Evolutionary conservation across 2,888 invertebrate species (phyloP).

Genomic region (Eustalomyia histrio): DNA sequence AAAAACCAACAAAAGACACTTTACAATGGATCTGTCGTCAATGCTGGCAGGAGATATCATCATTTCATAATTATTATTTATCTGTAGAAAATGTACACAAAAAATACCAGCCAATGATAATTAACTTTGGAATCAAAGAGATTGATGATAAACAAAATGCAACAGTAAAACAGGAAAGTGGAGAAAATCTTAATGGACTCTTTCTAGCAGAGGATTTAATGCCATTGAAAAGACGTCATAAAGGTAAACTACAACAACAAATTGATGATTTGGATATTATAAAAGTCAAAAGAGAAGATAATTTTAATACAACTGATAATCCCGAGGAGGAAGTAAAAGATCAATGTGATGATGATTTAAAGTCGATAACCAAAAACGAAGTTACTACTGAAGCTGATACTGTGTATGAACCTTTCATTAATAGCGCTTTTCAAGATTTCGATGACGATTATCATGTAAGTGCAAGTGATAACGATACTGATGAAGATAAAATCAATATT

Average conservation of each 20-base stretch:
- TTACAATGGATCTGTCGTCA: slow-evolving; percentile 29
- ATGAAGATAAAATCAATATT: slow-evolving; percentile 1
- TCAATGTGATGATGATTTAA: neutral
- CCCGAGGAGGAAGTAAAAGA: neutral
- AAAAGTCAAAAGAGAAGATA: neutral
- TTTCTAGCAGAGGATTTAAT: slow-evolving; percentile 4
- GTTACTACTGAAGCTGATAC: slow-evolving; percentile 3
- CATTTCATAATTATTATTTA: slow-evolving; percentile 26
- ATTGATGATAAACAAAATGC: neutral
- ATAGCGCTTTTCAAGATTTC: neutral
- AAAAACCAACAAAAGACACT: neutral
- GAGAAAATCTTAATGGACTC: neutral
- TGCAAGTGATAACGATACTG: neutral
- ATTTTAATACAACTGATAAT: neutral
- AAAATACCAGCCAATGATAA: neutral
- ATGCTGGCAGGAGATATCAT: slow-evolving; percentile 29
- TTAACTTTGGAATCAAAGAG: neutral
- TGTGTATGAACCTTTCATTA: neutral
- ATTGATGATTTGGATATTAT: slow-evolving; percentile 1
- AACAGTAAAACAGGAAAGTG: neutral
- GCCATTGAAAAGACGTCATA: slow-evolving; percentile 11
- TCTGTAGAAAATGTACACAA: slow-evolving; percentile 1
- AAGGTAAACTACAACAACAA: neutral
- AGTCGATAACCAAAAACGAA: slow-evolving; percentile 19
- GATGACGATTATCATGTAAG: slow-evolving; percentile 11